Conservation (phyloP, 2,113 vertebrate species). For the Pygoscelis antarcticus region DNA sequence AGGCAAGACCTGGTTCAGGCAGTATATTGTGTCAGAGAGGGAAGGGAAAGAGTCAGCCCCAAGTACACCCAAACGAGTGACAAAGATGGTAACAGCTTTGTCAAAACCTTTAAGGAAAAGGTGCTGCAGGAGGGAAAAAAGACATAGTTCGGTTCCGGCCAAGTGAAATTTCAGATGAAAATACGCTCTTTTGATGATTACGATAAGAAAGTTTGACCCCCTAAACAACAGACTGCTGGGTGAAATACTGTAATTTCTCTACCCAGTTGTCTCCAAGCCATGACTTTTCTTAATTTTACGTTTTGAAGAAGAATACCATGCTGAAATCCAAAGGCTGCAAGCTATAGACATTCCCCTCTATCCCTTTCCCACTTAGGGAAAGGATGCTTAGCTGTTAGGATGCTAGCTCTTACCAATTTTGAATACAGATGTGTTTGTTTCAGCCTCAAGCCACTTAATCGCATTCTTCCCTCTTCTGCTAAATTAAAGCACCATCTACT, state of each 20-base stretch:
- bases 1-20: not conserved
- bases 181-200: not conserved
- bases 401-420: not conserved
- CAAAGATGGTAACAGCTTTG: not conserved
- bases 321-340: not conserved
- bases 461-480: not conserved
- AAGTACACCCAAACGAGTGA: not conserved
- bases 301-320: not conserved
- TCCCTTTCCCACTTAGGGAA: not conserved
- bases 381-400: not conserved
- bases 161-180: not conserved
- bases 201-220: not conserved
- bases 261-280: not conserved
- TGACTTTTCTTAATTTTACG: not conserved
- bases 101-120: not conserved
- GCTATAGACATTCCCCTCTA: not conserved
- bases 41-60: not conserved
- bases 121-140: not conserved
- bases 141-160: not conserved
- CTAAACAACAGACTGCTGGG: not conserved
- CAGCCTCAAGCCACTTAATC: not conserved
- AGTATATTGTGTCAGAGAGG: not conserved
- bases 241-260: not conserved
- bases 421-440: not conserved
- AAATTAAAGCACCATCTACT: slow-evolving; percentile 69